phyloP scores from a whole-genome alignment of 1,140 invertebrate genomes.

The Macrotrachela quadricornifera region DNA sequence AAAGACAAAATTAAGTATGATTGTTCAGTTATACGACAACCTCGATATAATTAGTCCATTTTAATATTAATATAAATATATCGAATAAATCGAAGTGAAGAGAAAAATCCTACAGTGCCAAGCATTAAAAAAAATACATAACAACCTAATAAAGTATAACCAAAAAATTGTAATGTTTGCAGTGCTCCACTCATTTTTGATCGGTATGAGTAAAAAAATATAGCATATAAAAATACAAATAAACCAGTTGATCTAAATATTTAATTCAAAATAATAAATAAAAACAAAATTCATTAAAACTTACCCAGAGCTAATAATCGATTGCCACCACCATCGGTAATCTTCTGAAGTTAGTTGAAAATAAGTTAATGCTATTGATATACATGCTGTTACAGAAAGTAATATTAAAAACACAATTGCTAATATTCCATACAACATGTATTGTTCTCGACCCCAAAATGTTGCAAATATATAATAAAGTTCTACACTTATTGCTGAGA shows the following conservation, averaged over 20 bases:
- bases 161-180: slow-evolving; percentile 35
- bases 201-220: slow-evolving; percentile 35
- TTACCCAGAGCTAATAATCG: slow-evolving; percentile 33
- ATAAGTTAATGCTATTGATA: slow-evolving; percentile 36
- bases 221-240: slow-evolving; percentile 35
- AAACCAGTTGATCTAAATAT: slow-evolving; percentile 29
- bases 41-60: slow-evolving; percentile 27
- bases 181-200: slow-evolving; percentile 37
- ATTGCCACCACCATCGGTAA: slow-evolving; percentile 39
- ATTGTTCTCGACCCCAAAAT: slow-evolving; percentile 36
- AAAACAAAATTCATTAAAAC: neutral
- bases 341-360: slow-evolving; percentile 35
- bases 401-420: slow-evolving; percentile 30
- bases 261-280: neutral
- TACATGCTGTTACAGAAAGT: slow-evolving; percentile 34
- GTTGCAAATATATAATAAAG: slow-evolving; percentile 38
- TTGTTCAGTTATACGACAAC: no score
- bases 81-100: slow-evolving; percentile 33
- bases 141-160: slow-evolving; percentile 33
- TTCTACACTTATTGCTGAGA: slow-evolving; percentile 37
- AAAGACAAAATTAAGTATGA: no score
- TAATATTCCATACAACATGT: slow-evolving; percentile 13
- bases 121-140: slow-evolving; percentile 37
- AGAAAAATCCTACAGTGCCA: slow-evolving; percentile 35
- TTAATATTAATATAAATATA: slow-evolving; percentile 38